Conservation (phyloP, 2,888 invertebrate species). For the Oscheius sp. region DNA sequence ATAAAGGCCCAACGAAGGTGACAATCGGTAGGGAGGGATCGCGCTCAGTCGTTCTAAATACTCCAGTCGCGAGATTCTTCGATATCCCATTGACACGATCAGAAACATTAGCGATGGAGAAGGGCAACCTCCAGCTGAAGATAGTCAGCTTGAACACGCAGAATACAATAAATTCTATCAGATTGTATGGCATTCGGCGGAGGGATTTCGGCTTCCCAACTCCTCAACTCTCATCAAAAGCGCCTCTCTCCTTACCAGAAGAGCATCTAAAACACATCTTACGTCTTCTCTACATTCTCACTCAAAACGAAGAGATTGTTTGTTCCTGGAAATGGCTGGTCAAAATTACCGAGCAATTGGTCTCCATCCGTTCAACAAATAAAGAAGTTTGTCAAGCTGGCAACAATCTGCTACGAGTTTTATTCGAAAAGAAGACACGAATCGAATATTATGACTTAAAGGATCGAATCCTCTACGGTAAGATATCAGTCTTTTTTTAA, state of each 20-base stretch:
- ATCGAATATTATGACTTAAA: slow-evolving; percentile 6
- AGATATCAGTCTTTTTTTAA: too few species aligned
- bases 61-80: slow-evolving; percentile 24
- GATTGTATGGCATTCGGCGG: slow-evolving; percentile 19
- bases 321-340: background rate
- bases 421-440: background rate
- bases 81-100: slow-evolving; percentile 34
- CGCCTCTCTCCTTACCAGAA: slow-evolving; percentile 26
- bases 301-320: slow-evolving; percentile 5
- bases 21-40: slow-evolving; percentile 1
- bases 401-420: slow-evolving; percentile 5
- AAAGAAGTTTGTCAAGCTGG: slow-evolving; percentile 13
- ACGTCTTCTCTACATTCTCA: background rate
- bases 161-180: slow-evolving; percentile 3
- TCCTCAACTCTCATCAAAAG: background rate
- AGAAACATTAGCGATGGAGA: slow-evolving; percentile 21
- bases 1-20: slow-evolving; percentile 22
- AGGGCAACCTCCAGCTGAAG: background rate
- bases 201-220: slow-evolving; percentile 25
- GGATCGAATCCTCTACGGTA: slow-evolving; percentile 1
- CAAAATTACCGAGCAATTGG: slow-evolving; percentile 4
- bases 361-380: slow-evolving; percentile 10
- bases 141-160: background rate
- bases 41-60: slow-evolving; percentile 6
- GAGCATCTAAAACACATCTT: slow-evolving; percentile 3